These are phyloP conservation scores for Dicentrarchus labrax DNA, from an alignment of 2,113 vertebrate species.

Conservation along the genomic window DNA sequence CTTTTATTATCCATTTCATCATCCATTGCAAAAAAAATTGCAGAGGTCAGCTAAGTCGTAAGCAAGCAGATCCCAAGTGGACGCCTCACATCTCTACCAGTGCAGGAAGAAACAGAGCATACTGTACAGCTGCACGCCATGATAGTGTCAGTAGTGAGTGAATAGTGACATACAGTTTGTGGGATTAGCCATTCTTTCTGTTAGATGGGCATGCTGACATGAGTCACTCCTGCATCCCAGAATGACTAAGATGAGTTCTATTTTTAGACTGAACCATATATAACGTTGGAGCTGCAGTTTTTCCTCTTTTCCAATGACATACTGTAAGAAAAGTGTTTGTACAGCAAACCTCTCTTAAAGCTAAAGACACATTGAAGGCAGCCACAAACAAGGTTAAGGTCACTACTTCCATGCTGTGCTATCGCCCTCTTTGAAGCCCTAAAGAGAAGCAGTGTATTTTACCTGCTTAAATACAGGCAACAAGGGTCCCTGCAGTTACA, in stretches of 20 bases:
- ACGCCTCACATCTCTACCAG: background rate
- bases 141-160: background rate
- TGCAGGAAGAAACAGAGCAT: background rate
- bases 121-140: background rate
- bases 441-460: background rate
- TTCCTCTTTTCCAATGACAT: conserved; percentile 7
- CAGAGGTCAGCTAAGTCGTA: conserved; percentile 38
- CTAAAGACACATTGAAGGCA: background rate
- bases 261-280: conserved; percentile 45
- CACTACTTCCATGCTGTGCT: background rate
- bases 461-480: background rate
- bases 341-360: background rate
- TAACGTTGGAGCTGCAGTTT: conserved; percentile 13
- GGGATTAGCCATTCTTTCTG: conserved; percentile 1
- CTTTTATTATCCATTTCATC: background rate
- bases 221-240: conserved; percentile 54
- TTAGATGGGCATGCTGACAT: conserved; percentile 32
- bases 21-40: conserved; percentile 8
- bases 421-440: background rate
- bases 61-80: background rate
- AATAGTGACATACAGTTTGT: conserved; percentile 4
- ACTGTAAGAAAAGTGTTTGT: background rate
- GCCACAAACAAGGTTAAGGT: background rate
- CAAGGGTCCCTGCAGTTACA: background rate
- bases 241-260: conserved; percentile 60